Evolutionary conservation across 2,113 vertebrate genomes (phyloP), one percentile per base, ranked within the genome.

Genomic region (Channa argus): DNA sequence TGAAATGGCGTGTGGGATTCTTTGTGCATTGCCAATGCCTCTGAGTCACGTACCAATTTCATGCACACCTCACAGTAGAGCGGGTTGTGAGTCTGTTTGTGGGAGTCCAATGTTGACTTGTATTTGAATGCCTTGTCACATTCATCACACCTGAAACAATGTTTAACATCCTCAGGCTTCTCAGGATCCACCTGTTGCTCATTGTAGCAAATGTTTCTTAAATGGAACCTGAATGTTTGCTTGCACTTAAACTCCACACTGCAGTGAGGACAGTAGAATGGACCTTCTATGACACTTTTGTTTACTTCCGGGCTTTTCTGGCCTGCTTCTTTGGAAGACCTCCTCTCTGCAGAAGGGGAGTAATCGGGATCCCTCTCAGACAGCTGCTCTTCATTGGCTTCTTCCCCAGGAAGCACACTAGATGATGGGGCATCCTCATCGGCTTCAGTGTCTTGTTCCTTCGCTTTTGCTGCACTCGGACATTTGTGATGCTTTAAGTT

Each of bases 61-160:
- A 86, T 91, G 44, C 92, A 93, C 51, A 89, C 88, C 63, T 92
- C 87, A n/a, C 92, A 93, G 84, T 93, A 93, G 0, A 93, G 88
- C 0, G 91, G 92, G 79, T 92, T 91, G 90, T 93, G 92, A 0
- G 91, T 93, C 45, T 89, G 88, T 77, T 92, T 91, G 84, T 93
- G 92, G 37, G 91, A 89, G 14, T 90, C 91, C 2, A 93, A 58
- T 0, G 90, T 91, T 0, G 91, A 92, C 39, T 93, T 92, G 79
- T 87, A 91, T 62, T 84, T 89, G 63, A 93, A 93, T 0, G 90
- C 89, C 64, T 92, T 92, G 80, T 91, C 88, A 2, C 92, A 93
- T 8, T 92, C 88, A 0, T 84, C 63, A 5, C 92, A 93, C 8
- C 74, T 59, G 74, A 91, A 92, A 63, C 91, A 92, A 5, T 88